These are phyloP conservation scores for Phyto melanocephala DNA, from an alignment of 2,888 invertebrate species.

Conservation along the genomic window DNA sequence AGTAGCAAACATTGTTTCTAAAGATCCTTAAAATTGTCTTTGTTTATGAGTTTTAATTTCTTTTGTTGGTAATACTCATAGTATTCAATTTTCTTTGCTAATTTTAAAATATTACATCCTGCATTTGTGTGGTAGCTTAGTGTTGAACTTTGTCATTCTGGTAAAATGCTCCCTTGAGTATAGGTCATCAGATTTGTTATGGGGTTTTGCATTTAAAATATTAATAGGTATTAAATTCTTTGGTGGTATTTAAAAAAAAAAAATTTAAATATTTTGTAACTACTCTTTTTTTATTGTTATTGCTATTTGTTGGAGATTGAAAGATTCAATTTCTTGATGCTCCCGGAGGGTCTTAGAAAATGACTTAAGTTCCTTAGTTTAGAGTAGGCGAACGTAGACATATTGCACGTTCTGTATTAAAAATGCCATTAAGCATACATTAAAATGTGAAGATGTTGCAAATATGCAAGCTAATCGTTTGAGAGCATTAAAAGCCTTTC, in stretches of 20 bases:
- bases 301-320: neutral
- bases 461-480: too few species aligned
- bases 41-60: neutral
- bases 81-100: slow-evolving; percentile 18
- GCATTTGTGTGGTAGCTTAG: slow-evolving; percentile 44
- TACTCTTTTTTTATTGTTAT: neutral
- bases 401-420: too few species aligned
- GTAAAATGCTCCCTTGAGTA: slow-evolving; percentile 44
- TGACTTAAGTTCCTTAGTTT: too few species aligned
- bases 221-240: neutral
- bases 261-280: neutral
- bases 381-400: too few species aligned
- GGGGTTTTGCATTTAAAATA: neutral
- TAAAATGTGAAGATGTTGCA: too few species aligned
- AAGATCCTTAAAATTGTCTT: slow-evolving; percentile 71
- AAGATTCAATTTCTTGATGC: too few species aligned
- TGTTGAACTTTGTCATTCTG: neutral
- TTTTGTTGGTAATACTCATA: neutral
- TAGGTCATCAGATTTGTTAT: slow-evolving; percentile 18
- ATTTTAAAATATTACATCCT: slow-evolving; percentile 56
- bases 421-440: too few species aligned
- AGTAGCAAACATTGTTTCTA: slow-evolving; percentile 70
- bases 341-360: too few species aligned
- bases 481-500: too few species aligned
- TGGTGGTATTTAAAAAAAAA: neutral